Evolutionary conservation across 2,888 invertebrate genomes (phyloP).

Genomic region (Lithophane semibrunnea): DNA sequence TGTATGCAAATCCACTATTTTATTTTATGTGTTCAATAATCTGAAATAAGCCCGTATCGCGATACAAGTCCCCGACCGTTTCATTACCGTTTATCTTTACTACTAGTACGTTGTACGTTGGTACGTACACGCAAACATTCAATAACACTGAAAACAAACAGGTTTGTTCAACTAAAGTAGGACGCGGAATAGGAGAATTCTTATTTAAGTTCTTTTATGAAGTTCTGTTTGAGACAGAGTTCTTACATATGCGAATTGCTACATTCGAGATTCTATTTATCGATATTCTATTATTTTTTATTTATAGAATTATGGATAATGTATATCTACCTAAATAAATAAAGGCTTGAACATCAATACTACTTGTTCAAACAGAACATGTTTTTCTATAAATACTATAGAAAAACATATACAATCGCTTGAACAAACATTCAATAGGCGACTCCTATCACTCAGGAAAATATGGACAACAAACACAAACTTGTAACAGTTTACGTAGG

Average conservation of each 20-base stretch:
- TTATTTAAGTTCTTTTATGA: conserved; percentile 11
- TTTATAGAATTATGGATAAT: neutral
- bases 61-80: conserved; percentile 28
- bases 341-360: conserved; percentile 23
- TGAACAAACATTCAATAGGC: conserved; percentile 38
- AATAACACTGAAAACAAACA: conserved; percentile 50
- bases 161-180: conserved; percentile 29
- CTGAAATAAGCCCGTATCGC: conserved; percentile 39
- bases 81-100: conserved; percentile 38
- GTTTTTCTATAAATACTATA: no score
- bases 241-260: conserved; percentile 8
- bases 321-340: conserved; percentile 8
- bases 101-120: conserved; percentile 25
- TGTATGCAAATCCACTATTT: conserved; percentile 50
- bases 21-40: conserved; percentile 51
- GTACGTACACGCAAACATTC: conserved; percentile 20
- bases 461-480: conserved; percentile 27
- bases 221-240: conserved; percentile 13
- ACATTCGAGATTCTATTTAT: neutral
- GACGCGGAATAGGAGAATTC: conserved; percentile 27
- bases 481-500: conserved; percentile 13
- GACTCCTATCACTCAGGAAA: conserved; percentile 35
- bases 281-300: no score
- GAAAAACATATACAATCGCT: conserved; percentile 29
- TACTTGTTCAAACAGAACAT: conserved; percentile 12